Conservation (phyloP, 2,888 invertebrate species). For the Dynastes tityus region DNA sequence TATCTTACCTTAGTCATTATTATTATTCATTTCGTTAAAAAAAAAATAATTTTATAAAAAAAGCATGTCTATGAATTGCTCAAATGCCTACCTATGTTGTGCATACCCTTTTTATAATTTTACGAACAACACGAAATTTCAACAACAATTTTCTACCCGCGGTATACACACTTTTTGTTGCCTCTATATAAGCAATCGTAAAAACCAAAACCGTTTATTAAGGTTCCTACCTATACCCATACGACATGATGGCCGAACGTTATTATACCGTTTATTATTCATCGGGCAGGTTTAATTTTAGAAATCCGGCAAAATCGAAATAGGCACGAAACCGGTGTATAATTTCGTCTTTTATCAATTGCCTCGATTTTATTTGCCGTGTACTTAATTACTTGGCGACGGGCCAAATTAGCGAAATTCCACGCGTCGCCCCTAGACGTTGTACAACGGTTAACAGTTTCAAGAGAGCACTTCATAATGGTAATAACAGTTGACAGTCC, state of each 20-base stretch:
- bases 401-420: slow-evolving; percentile 65
- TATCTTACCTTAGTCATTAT: too few species aligned
- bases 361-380: slow-evolving; percentile 63
- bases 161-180: not conserved
- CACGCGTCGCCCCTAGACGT: slow-evolving; percentile 29
- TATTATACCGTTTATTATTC: slow-evolving; percentile 41
- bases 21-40: too few species aligned
- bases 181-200: slow-evolving; percentile 3
- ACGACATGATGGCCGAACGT: slow-evolving; percentile 32
- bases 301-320: slow-evolving; percentile 46
- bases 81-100: too few species aligned
- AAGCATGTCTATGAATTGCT: too few species aligned
- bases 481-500: too few species aligned
- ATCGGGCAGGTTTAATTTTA: slow-evolving; percentile 40
- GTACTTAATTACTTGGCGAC: slow-evolving; percentile 66
- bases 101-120: not conserved
- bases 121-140: not conserved
- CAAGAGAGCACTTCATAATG: not conserved
- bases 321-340: slow-evolving; percentile 50
- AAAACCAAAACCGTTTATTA: slow-evolving; percentile 14
- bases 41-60: too few species aligned
- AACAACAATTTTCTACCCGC: not conserved
- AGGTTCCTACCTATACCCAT: not conserved
- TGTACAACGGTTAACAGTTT: not conserved
- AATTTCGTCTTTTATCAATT: slow-evolving; percentile 52